Conservation (phyloP, 2,113 vertebrate species). For the Phalacrocorax brasilianus region DNA sequence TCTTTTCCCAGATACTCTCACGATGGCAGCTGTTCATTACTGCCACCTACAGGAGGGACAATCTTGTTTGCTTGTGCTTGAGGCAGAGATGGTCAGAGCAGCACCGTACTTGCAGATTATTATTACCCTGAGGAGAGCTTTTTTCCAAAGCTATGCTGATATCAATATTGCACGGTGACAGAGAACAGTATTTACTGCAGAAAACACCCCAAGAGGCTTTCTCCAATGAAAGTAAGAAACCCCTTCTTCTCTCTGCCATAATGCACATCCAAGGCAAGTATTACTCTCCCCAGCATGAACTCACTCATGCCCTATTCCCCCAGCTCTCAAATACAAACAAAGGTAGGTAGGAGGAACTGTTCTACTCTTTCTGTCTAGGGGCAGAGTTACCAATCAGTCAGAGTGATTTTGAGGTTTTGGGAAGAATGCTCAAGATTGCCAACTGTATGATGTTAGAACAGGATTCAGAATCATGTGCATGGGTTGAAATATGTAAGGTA, state of each 20-base stretch:
- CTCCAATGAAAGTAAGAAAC: background rate
- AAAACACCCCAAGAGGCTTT: background rate
- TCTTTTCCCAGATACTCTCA: background rate
- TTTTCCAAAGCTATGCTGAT: background rate
- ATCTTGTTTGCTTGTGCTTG: background rate
- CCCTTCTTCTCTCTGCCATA: background rate
- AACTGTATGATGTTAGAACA: background rate
- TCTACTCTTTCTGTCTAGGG: background rate
- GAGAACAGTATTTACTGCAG: background rate
- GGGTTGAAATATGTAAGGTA: background rate
- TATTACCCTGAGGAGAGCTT: background rate
- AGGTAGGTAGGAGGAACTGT: background rate
- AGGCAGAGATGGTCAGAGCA: background rate
- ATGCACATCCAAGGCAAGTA: background rate
- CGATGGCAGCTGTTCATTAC: background rate
- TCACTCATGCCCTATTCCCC: background rate
- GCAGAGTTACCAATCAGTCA: background rate
- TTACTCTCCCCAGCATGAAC: background rate
- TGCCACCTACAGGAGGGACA: background rate
- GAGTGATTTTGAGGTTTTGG: background rate
- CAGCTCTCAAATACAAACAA: background rate
- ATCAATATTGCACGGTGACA: background rate
- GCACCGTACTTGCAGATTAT: background rate
- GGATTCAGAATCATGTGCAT: background rate
- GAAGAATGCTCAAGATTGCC: background rate